A percentile compares a stretch with the other conserved stretches of the same genome.
phyloP scores from a whole-genome alignment of 2,797 vertebrate genomes.

The Sylvilagus floridanus region DNA sequence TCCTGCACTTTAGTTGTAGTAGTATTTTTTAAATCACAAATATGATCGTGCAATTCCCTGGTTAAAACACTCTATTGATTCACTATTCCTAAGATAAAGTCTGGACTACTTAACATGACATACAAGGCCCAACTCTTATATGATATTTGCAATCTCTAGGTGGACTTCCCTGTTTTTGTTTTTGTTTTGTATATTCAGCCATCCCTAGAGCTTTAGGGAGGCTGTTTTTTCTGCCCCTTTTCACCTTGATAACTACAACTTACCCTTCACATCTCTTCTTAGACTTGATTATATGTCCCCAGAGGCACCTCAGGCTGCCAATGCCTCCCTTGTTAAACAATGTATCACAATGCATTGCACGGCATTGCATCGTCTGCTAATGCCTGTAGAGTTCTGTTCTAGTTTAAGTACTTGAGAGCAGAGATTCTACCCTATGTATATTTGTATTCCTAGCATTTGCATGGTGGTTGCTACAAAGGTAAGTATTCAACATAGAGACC shows the following conservation, averaged over 20 bases:
- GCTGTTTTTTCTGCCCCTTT: neutral
- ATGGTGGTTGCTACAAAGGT: neutral
- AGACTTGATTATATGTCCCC: neutral
- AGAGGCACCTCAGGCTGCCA: neutral
- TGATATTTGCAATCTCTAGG: neutral
- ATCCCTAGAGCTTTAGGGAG: neutral
- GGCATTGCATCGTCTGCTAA: neutral
- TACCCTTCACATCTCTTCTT: neutral
- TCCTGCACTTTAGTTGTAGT: neutral
- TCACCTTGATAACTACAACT: neutral
- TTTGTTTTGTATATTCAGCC: conserved; percentile 5
- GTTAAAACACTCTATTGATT: neutral
- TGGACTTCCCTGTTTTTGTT: neutral
- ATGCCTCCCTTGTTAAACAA: neutral
- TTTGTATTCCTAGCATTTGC: neutral
- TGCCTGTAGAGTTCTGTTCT: neutral
- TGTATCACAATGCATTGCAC: neutral
- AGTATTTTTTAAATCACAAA: conserved; percentile 53
- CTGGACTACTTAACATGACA: neutral
- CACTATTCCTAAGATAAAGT: conserved; percentile 3
- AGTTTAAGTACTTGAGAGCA: neutral
- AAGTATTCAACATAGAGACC: neutral
- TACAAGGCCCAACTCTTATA: neutral
- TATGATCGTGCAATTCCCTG: neutral
- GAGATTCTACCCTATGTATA: neutral